Base-by-base conservation (phyloP, 64 coral and sea anemone species). In the Porites lutea region DNA sequence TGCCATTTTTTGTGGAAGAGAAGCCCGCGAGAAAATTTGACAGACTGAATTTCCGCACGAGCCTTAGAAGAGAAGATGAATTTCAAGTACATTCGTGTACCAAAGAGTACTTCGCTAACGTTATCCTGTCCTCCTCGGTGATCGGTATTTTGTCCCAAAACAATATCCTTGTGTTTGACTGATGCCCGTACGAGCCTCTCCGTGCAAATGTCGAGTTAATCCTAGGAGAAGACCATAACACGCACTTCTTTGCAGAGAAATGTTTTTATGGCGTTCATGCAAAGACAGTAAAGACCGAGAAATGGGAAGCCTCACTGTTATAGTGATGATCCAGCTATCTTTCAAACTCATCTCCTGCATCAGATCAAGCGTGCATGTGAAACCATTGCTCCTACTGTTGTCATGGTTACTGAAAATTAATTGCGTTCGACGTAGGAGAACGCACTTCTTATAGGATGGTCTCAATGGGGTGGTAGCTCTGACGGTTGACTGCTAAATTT, bases 131-230 rank as follows among this genome's bases (percentile, higher is more conserved):
- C 11, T 13, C 21, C 20, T 11, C 44, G 11, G 77, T 10, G 0
- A 51, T 37, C 4, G n/a, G 50, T 3, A 87, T 44, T 2, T 82
- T 94, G 65, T 79, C 54, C 61, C 76, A 65, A 59, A 20, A 45
- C 48, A 16, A 75, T 6, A 51, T 48, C 4, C 58, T 89, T 10
- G 14, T 89, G 6, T 2, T 53, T 11, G 77, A 77, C 4, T 27
- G 58, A 9, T 46, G 52, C 13, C 88, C 79, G n/a, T 49, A 55
- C 3, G 86, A 89, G 43, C 74, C 65, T 53, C 8, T 27, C 4
- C 65, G 78, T 10, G 16, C n/a, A 57, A 94, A 94, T 67, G 16
- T 94, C 20, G 86, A 89, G 48, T 58, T 70, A 7, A 62, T 94
- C 23, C 49, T 52, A 4, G 11, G 59, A 37, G 86, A 93, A 45